Evolutionary conservation across 2,888 invertebrate genomes (phyloP).

Genomic region (Aproaerema taeniolella): DNA sequence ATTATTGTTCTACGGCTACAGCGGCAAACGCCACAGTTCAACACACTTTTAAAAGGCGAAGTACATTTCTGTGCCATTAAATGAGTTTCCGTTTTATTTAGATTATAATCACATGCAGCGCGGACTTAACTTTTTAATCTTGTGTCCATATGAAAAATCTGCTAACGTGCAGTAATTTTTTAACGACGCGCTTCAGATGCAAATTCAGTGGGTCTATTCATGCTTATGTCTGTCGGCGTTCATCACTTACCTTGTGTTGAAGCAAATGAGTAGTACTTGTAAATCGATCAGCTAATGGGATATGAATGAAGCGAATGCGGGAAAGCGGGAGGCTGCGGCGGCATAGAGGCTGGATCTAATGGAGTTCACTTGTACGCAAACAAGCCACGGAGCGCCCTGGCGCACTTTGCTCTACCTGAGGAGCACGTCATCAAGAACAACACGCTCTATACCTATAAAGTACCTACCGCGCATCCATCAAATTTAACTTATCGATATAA

Average conservation of each 20-base stretch:
- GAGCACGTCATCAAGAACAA: too few relatives aligned
- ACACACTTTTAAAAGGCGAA: slow-evolving; percentile 63
- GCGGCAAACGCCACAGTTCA: slow-evolving; percentile 52
- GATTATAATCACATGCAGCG: slow-evolving; percentile 44
- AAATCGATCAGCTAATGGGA: slow-evolving; percentile 74
- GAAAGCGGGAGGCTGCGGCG: slow-evolving; percentile 49
- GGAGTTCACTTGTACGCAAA: slow-evolving; percentile 77
- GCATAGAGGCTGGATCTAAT: slow-evolving; percentile 68
- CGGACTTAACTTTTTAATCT: slow-evolving; percentile 11
- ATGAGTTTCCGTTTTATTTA: slow-evolving; percentile 57
- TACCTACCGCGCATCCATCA: too few relatives aligned
- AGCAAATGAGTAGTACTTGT: slow-evolving; percentile 58
- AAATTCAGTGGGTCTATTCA: neutral
- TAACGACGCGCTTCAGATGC: too few relatives aligned
- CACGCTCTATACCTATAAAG: too few relatives aligned
- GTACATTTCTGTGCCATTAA: slow-evolving; percentile 59
- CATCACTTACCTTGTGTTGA: slow-evolving; percentile 23
- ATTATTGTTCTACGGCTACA: slow-evolving; percentile 63
- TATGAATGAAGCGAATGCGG: slow-evolving; percentile 71
- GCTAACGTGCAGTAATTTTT: too few relatives aligned
- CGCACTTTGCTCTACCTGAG: slow-evolving; percentile 31
- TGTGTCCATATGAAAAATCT: slow-evolving; percentile 1
- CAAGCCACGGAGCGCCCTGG: slow-evolving; percentile 59
- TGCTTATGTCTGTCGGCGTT: neutral
- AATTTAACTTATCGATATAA: too few relatives aligned